Conservation (phyloP, 2,797 vertebrate genomes). For the Rhincodon typus region DNA sequence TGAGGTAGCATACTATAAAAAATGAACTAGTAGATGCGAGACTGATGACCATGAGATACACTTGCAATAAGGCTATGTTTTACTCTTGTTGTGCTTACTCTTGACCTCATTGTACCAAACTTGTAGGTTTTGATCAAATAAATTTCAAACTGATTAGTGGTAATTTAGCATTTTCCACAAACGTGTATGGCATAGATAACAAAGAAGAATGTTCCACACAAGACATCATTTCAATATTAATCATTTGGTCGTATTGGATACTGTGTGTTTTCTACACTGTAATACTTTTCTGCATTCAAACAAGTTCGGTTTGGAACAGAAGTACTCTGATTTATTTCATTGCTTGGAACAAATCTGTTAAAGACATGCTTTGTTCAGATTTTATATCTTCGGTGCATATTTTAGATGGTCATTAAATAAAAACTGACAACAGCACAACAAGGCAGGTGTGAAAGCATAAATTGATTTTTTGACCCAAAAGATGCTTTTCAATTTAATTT, state of each 20-base stretch:
- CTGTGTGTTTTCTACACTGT: slow-evolving; percentile 51
- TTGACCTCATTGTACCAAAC: neutral
- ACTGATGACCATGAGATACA: neutral
- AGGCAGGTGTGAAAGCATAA: neutral
- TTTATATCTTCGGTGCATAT: neutral
- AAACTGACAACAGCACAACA: neutral
- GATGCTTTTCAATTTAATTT: neutral
- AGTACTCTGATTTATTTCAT: neutral
- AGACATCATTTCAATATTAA: slow-evolving; percentile 48
- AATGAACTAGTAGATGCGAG: neutral
- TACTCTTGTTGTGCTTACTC: too few species aligned
- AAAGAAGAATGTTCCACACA: neutral
- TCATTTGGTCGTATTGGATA: slow-evolving; percentile 55
- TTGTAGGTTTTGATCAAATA: neutral
- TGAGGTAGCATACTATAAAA: neutral
- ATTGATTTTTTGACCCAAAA: neutral
- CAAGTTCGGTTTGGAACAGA: neutral
- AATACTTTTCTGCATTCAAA: slow-evolving; percentile 43
- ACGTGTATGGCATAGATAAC: neutral
- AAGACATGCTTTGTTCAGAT: neutral
- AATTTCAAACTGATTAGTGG: neutral
- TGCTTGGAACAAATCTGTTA: neutral
- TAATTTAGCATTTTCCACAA: neutral
- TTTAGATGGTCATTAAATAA: neutral
- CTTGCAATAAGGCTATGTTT: neutral